Base-by-base conservation (phyloP, 1,140 invertebrate species). In the Latrodectus geometricus region DNA sequence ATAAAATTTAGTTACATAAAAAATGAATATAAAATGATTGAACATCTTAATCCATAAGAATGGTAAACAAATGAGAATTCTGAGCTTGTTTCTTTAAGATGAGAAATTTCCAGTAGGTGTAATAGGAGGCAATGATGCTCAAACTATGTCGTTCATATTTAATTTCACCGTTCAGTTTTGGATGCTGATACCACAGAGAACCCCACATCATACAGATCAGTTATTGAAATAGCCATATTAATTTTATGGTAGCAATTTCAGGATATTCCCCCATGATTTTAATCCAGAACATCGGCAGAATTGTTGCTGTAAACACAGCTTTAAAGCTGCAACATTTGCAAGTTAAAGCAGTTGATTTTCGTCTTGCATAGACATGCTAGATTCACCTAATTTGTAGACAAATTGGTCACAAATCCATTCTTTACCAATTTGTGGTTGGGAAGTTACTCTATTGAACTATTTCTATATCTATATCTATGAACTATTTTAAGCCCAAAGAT, bases 171-270 rank as follows among this genome's bases (percentile, higher is more conserved):
- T 49, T 61, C 73, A 56, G 23, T 74, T 87, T 77, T 81, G 68
- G 70, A 82, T 65, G 70, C 70, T 88, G 72, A 87, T 21, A 87
- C 76, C 70, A 77, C 73, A 87, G 85, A 88, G 87, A 88, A 87
- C 77, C 61, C 85, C 77, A 77, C 73, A 76, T 88, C 88, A 80
- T 70, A 88, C 23, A 82, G 85, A 87, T 88, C 87, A 50, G 73
- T 74, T 87, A 65, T 87, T 48, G 84, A 78, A 87, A 68, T 82
- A 77, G 84, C 70, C 56, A 76, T 88, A 86, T 88, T 69, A 86
- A 21, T 75, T 75, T 23, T 86, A 68, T 86, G 74, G 69, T 82
- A 61, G 78, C 72, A 82, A 87, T 78, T 56, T 77, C 85, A 77
- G 61, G 73, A 56, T 88, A 82, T 87, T 82, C 86, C 49, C 65